Evolutionary conservation across 2,797 vertebrate genomes (phyloP).

Genomic region (Luscinia megarhynchos): DNA sequence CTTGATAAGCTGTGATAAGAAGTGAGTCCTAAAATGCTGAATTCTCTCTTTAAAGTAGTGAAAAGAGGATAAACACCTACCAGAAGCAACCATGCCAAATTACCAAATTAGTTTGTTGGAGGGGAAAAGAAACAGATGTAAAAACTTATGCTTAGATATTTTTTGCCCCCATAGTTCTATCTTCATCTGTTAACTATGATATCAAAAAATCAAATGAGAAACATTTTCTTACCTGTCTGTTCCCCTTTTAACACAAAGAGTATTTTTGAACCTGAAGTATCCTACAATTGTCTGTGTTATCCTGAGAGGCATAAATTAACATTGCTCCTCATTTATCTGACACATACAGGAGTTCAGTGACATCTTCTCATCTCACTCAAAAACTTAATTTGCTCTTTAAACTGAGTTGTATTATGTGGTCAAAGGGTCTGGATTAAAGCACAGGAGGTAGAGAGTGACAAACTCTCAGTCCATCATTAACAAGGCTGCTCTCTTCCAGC

Average conservation of each 20-base stretch:
- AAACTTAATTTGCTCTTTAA: conserved; percentile 81
- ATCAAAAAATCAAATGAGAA: neutral
- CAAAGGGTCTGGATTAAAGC: conserved; percentile 74
- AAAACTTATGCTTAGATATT: neutral
- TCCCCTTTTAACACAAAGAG: neutral
- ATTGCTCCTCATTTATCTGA: neutral
- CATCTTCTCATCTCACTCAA: conserved; percentile 71
- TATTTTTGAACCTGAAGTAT: neutral
- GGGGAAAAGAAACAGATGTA: neutral
- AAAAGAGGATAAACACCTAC: neutral
- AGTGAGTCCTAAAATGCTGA: neutral
- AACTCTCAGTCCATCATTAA: conserved; percentile 48
- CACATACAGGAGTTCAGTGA: conserved; percentile 59
- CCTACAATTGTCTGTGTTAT: neutral
- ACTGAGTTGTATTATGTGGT: conserved; percentile 80
- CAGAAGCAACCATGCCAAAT: neutral
- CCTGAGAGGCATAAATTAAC: conserved; percentile 62
- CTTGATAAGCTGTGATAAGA: neutral
- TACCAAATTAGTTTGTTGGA: neutral
- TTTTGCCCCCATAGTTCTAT: neutral
- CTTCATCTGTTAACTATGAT: neutral
- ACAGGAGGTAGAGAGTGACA: neutral
- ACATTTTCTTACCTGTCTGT: neutral
- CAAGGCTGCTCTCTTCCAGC: conserved; percentile 70
- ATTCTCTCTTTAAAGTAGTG: neutral